A percentile compares a stretch with the other conserved stretches of the same genome.
Conservation (phyloP, 2,888 invertebrate species). For the Lissonota sp. region DNA sequence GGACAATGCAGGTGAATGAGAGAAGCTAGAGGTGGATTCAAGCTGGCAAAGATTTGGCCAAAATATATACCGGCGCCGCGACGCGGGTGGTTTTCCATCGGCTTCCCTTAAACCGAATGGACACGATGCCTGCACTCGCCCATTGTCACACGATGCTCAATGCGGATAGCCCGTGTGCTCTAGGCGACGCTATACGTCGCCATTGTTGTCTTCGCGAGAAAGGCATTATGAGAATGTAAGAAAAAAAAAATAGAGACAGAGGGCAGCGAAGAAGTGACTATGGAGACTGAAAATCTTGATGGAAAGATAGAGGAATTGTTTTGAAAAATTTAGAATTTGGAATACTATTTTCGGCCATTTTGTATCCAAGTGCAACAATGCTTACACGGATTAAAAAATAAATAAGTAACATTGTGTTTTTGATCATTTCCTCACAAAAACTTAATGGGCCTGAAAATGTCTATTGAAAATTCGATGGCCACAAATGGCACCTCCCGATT, state of each 20-base stretch:
- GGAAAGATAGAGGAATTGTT: constrained; percentile 7
- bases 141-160: constrained; percentile 66
- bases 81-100: constrained; percentile 73
- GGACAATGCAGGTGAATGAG: neutral
- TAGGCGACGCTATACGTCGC: constrained; percentile 44
- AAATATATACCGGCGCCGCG: constrained; percentile 70
- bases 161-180: constrained; percentile 40
- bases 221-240: constrained; percentile 52
- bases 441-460: no score
- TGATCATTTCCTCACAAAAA: no score
- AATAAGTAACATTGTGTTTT: no score
- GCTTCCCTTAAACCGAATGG: constrained; percentile 33
- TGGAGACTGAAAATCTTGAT: neutral
- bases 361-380: no score
- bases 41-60: constrained; percentile 46
- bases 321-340: neutral
- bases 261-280: neutral
- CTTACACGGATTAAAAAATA: no score
- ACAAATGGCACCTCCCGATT: no score
- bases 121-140: constrained; percentile 43
- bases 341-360: no score
- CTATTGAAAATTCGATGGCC: no score
- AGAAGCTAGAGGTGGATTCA: neutral
- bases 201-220: constrained; percentile 71
- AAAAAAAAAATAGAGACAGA: constrained; percentile 28